Conservation (phyloP, 2,797 vertebrate species). For the Brotogeris chrysoptera region DNA sequence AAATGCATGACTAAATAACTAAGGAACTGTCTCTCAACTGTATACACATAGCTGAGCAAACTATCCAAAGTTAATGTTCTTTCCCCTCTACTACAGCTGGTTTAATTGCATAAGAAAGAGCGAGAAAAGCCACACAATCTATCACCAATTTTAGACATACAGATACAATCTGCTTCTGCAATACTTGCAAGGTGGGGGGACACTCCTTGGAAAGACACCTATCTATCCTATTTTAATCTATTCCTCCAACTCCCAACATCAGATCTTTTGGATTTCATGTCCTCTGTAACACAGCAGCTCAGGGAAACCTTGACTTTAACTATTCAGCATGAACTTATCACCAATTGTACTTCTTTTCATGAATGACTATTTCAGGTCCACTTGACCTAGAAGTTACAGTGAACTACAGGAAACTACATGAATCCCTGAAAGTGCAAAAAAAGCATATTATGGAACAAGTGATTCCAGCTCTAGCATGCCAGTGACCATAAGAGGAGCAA, state of each 20-base stretch:
- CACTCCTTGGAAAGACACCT: background rate
- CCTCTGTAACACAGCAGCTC: background rate
- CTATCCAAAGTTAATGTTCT: background rate
- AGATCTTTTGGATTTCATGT: background rate
- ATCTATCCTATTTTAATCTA: background rate
- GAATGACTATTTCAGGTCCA: background rate
- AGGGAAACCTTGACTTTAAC: background rate
- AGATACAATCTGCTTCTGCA: background rate
- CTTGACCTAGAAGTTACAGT: background rate
- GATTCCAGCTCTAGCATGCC: background rate
- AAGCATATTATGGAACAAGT: fast-evolving
- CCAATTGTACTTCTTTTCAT: background rate
- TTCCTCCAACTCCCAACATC: background rate
- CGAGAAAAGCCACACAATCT: background rate
- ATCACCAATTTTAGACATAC: background rate
- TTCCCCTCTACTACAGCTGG: background rate
- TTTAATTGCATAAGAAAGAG: background rate
- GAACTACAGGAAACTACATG: background rate
- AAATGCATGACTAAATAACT: background rate
- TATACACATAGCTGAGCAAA: background rate
- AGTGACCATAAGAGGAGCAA: background rate
- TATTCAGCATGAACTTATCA: background rate
- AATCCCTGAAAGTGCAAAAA: background rate
- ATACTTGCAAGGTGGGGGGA: background rate
- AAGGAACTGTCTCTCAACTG: background rate